Evolutionary conservation across 2,113 vertebrate genomes (phyloP).

Genomic region (Anolis carolinensis): DNA sequence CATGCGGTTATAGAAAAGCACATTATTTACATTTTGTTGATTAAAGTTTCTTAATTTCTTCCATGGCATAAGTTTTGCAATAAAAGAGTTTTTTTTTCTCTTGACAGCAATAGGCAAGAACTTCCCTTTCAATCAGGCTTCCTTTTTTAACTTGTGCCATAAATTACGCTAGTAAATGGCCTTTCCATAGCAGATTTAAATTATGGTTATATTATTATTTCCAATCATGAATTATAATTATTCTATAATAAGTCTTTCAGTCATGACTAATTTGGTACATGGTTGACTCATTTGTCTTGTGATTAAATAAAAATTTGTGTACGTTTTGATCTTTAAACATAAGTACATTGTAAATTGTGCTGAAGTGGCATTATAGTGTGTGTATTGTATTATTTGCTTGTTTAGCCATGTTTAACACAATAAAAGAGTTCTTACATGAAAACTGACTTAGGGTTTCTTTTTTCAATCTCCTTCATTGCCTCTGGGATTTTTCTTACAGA

Average conservation of each 20-base stretch:
- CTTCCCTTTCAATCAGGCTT: constrained; percentile 14
- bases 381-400: constrained; percentile 25
- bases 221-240: constrained; percentile 65
- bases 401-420: constrained; percentile 37
- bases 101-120: constrained; percentile 37
- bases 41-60: constrained; percentile 10
- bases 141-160: constrained; percentile 35
- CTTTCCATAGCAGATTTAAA: constrained; percentile 60
- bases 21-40: not conserved
- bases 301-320: constrained; percentile 42
- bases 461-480: constrained; percentile 6
- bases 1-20: not conserved
- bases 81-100: constrained; percentile 46
- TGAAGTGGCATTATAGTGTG: constrained; percentile 44
- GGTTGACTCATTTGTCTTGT: constrained; percentile 65
- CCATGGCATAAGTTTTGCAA: not conserved
- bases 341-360: constrained; percentile 29
- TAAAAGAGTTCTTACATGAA: constrained; percentile 26
- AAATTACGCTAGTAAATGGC: constrained; percentile 50
- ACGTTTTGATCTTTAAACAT: constrained; percentile 50
- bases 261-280: constrained; percentile 64
- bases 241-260: constrained; percentile 59
- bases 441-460: constrained; percentile 13
- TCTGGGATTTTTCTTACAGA: not conserved
- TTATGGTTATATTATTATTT: constrained; percentile 55